Percentiles rank a stretch among this genome's conserved stretches.
phyloP scores from a whole-genome alignment of 2,113 vertebrate species.

The Sander lucioperca region DNA sequence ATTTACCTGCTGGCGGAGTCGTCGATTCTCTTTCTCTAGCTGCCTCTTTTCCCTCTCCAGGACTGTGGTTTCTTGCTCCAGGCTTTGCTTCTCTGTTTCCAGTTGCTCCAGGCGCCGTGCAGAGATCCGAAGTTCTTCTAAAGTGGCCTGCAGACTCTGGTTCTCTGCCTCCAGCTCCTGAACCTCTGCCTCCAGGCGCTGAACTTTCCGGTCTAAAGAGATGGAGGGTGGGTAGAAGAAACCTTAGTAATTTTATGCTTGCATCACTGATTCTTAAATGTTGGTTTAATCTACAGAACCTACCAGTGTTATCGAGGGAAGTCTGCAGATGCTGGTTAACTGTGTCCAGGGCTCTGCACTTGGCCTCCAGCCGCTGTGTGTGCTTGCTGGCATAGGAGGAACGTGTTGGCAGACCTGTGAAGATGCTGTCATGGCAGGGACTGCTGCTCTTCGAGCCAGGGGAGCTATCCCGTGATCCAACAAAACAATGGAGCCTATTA shows the following conservation, averaged over 20 bases:
- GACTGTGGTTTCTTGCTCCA: conserved; percentile 75
- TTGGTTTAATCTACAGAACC: not conserved
- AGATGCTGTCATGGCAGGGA: conserved; percentile 71
- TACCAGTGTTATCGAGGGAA: conserved; percentile 83
- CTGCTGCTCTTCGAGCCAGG: conserved; percentile 57
- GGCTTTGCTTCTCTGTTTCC: conserved; percentile 71
- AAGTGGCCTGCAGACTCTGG: conserved; percentile 69
- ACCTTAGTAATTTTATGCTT: not conserved
- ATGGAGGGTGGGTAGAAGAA: not conserved
- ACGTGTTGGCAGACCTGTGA: conserved; percentile 75
- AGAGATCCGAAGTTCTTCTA: conserved; percentile 77
- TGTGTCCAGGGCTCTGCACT: conserved; percentile 74
- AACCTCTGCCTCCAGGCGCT: conserved; percentile 80
- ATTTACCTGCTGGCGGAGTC: conserved; percentile 78
- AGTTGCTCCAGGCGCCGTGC: conserved; percentile 73
- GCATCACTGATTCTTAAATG: not conserved
- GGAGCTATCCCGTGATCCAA: conserved; percentile 44
- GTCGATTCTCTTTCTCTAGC: conserved; percentile 83
- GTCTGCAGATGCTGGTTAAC: conserved; percentile 81
- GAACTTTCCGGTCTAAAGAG: conserved; percentile 80
- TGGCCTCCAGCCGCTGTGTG: conserved; percentile 76
- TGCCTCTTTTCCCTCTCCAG: conserved; percentile 90
- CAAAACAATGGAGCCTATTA: conserved; percentile 47
- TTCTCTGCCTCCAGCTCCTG: conserved; percentile 80
- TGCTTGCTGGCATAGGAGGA: conserved; percentile 72